Percentiles rank a stretch among this genome's conserved stretches.
phyloP scores from a whole-genome alignment of 2,888 invertebrate genomes.

The Scaptomyza reducta region DNA sequence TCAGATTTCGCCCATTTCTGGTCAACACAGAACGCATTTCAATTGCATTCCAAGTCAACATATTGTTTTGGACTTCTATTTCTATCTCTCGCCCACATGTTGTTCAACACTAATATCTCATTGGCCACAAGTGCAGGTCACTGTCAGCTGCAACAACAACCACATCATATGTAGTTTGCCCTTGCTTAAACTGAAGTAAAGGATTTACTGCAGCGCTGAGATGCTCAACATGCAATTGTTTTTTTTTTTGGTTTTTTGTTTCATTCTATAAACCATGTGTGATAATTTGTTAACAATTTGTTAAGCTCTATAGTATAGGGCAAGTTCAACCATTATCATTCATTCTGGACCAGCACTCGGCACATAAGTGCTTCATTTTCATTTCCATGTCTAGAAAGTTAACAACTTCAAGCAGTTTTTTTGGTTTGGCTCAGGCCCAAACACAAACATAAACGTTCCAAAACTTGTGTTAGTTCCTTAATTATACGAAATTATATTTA shows the following conservation, averaged over 20 bases:
- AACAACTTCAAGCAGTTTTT: not conserved
- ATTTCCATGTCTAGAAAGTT: not conserved
- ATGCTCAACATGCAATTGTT: not conserved
- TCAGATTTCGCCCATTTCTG: not conserved
- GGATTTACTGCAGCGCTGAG: not conserved
- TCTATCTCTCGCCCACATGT: not conserved
- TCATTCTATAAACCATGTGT: too few relatives aligned
- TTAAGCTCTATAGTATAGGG: too few relatives aligned
- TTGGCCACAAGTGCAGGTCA: conserved; percentile 34
- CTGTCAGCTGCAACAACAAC: conserved; percentile 15
- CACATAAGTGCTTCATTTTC: not conserved
- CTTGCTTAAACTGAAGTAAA: not conserved
- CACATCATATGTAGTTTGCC: not conserved
- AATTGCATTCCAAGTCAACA: conserved; percentile 22
- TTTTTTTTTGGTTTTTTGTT: not conserved
- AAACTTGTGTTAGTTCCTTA: not conserved
- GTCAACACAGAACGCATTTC: conserved; percentile 1
- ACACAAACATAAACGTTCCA: not conserved
- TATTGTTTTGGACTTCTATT: conserved; percentile 3
- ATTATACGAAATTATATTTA: too few relatives aligned
- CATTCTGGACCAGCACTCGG: not conserved
- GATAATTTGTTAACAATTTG: too few relatives aligned
- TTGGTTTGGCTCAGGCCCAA: not conserved
- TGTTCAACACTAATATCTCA: conserved; percentile 19
- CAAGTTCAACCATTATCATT: too few relatives aligned